Conservation (phyloP, 2,797 vertebrate genomes). For the Denticeps clupeoides region DNA sequence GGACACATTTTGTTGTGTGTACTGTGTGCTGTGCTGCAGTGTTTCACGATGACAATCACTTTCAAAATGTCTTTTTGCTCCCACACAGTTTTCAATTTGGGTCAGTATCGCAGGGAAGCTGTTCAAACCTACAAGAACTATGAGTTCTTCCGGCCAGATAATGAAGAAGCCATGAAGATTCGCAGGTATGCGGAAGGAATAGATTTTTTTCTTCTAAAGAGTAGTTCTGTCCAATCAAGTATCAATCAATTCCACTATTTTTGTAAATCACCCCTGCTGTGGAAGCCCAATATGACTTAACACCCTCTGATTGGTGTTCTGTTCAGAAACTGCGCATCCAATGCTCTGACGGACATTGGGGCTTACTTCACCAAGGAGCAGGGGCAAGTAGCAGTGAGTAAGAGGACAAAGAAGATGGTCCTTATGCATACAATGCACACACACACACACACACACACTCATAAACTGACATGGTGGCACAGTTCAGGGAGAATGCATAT, state of each 20-base stretch:
- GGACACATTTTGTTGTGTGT: too few relatives aligned
- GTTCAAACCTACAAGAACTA: constrained; percentile 78
- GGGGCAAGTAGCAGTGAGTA: constrained; percentile 80
- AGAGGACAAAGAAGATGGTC: constrained; percentile 28
- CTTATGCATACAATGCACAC: neutral
- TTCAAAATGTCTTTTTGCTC: neutral
- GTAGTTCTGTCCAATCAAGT: too few relatives aligned
- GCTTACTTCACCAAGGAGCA: constrained; percentile 65
- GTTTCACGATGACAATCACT: too few relatives aligned
- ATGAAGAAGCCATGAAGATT: constrained; percentile 76
- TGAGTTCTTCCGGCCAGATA: constrained; percentile 80
- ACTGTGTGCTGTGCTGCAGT: too few relatives aligned
- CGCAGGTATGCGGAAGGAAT: constrained; percentile 70
- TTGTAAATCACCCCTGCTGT: too few relatives aligned
- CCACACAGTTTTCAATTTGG: constrained; percentile 77
- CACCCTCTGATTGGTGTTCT: too few relatives aligned
- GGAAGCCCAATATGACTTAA: too few relatives aligned
- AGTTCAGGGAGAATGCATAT: too few relatives aligned
- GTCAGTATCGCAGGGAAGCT: constrained; percentile 79
- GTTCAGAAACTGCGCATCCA: constrained; percentile 72
- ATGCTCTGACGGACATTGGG: constrained; percentile 71
- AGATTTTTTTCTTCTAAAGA: too few relatives aligned
- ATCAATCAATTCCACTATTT: too few relatives aligned
- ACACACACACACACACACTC: neutral
- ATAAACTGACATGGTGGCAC: neutral